Evolutionary conservation across 2,888 invertebrate genomes (phyloP).

Genomic region (Acanthopleura granulata): DNA sequence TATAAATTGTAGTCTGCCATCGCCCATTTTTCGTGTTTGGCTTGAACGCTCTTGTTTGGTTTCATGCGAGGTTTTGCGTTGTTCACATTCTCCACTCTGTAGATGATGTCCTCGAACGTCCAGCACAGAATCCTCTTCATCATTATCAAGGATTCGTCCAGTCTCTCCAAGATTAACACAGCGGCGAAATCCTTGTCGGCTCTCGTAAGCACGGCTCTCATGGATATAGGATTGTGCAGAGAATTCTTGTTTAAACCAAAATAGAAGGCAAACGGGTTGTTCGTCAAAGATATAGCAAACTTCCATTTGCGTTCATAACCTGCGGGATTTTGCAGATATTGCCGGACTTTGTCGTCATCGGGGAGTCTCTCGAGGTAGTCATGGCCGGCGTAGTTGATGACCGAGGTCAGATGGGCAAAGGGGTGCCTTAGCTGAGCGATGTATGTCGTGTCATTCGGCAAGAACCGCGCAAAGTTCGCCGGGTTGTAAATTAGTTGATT

Average conservation of each 20-base stretch:
- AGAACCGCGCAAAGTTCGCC: neutral
- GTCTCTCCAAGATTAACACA: constrained; percentile 31
- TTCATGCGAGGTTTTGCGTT: neutral
- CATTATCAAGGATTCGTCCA: constrained; percentile 36
- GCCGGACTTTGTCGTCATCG: neutral
- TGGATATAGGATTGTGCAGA: neutral
- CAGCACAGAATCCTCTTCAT: constrained; percentile 31
- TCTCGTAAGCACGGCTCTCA: neutral
- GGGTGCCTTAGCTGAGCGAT: neutral
- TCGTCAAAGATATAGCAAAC: neutral
- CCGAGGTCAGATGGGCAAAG: neutral
- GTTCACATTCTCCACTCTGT: constrained; percentile 33
- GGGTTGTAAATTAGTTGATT: neutral
- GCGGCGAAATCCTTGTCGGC: constrained; percentile 34
- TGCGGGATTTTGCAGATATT: neutral
- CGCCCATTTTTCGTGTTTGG: neutral
- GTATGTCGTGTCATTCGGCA: neutral
- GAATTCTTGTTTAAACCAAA: neutral
- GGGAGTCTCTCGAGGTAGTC: neutral
- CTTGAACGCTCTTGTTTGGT: neutral
- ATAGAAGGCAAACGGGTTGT: neutral
- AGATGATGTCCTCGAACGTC: constrained; percentile 34
- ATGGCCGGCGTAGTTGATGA: neutral
- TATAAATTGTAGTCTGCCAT: neutral
- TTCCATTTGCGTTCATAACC: neutral